Base-by-base conservation (phyloP, 2,113 vertebrate genomes). In the Micronycteris hirsuta region DNA sequence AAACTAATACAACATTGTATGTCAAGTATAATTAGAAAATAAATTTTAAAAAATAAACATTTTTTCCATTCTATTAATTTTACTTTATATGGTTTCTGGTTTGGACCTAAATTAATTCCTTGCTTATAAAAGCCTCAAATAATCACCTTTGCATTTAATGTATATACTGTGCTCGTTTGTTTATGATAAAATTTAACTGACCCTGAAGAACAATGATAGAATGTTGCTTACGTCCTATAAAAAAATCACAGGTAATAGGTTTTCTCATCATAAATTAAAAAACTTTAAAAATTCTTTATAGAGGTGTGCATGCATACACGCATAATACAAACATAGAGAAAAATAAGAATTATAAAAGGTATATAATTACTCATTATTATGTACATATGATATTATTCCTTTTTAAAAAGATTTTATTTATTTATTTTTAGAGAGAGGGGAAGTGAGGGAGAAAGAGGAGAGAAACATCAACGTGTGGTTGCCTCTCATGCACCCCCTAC, bases 21-120 rank as follows among this genome's bases (percentile, higher is more conserved):
- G 17, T 45, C 58, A 45, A 63, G 9, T 83, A 83, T 63, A 83
- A 63, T 45, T 63, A 31, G 28, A 83, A 63, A 63, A 45, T 22
- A 56, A 80, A 38, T 38, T 78, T 33, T 7, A 14, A 96, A 78
- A 77, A 92, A 78, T 3, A 26, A 87, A 91, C 12, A 74, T 3
- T 78, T 89, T 80, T 24, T 31, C 63, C n/a, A 67, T 88, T 91
- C 56, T 78, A 92, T 71, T 77, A 87, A 86, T 87, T 82, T 89
- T 87, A 86, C 31, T 84, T 95, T 89, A 43, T 41, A 83, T 26
- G 45, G 20, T 74, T 22, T 45, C 68, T 86, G 86, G 28, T 90
- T 96, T 96, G 52, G 81, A 92, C 93, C 26, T 73, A 13, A 90
- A 67, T 49, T 49, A 31, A 78, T n/a, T 89, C 85, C 28, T 90